Evolutionary conservation across 2,888 invertebrate species (phyloP), one percentile per base, ranked within the genome.

Genomic region (Nomada ruficornis): DNA sequence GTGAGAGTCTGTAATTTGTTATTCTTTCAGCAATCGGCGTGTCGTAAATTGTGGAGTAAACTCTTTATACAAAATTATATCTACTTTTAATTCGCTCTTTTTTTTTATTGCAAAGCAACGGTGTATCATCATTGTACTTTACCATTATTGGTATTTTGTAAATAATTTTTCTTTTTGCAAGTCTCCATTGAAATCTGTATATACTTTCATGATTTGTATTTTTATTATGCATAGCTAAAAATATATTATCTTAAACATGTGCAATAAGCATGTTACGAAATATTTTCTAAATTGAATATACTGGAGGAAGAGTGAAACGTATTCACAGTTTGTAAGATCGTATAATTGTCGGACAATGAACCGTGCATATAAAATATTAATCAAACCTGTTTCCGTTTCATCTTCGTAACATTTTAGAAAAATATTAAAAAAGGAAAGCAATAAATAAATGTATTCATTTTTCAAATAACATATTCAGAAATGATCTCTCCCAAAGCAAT

Each of bases 11-110:
- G 23, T 59, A 50, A 23, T 29, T 47, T 23, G 42, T 64, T 15
- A 26, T 69, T n/a, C 60, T 87, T 86, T 50, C 84, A 91, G 91
- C 72, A 72, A 77, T 85, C 83, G 89, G 90, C 18, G 90, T 89
- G 91, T 86, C 85, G 73, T 78, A 73, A 88, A 84, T 10, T n/a
- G 26, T 60, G 36, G 57, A 52, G 59, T 18, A 36, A 44, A 11
- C 11, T 52, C 65, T 59, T 55, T 4, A 29, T 11, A 29, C 20
- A 15, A 55, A 20, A 42, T 50, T 42, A 20, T 26, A 10, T 23
- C 29, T 3, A 13, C 9, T 70, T 57, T 42, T 36, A 20, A 60
- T 15, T 54, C 42, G 9, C 15, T 44, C 10, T 26, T 47, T 57
- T 54, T 57, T 64, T 75, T 15, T 50, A 57, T 20, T 13, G 26